Base-by-base conservation (phyloP, 2,113 vertebrate species). In the Phycodurus eques region DNA sequence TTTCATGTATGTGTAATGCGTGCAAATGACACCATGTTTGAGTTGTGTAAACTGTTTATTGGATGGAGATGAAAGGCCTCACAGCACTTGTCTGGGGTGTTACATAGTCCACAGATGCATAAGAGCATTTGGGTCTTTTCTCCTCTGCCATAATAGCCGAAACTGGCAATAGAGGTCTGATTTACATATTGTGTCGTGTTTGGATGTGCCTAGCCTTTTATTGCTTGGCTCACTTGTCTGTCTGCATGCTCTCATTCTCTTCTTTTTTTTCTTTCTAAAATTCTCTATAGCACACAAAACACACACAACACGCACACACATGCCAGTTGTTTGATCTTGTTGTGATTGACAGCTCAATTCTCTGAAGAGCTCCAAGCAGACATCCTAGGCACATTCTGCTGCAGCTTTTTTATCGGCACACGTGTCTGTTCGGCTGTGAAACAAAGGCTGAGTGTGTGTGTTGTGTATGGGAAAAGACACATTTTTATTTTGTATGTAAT, bases 21-120 rank as follows among this genome's bases (percentile, higher is more conserved):
- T 70, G 62, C 59, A 62, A 51, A 54, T 27, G 73, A 74, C 71
- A 70, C 60, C 63, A 19, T 54, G 75, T 85, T 74, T 61, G 68
- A 77, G 65, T 72, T 79, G 75, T 78, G 75, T 83, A 78, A 86
- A 87, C 79, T 74, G 85, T 87, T 80, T 84, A 85, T 75, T 71
- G 73, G 75, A 65, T 11, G 17, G 78, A 80, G 80, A 88, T 86
- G 69, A 90, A 87, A 88, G 80, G 77, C 72, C 66, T 22, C n/a
- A 4, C 47, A 68, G 72, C 47, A 68, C 56, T 42, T 61, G 71
- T 72, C 73, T 67, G 59, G 61, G 66, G 13, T 67, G 31, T 74
- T 51, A 13, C 71, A 51, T 51, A 44, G 71, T 3, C 75, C 13
- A 35, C 79, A 75, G 75, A 72, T 79, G 73, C 75, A 79, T 3